Evolutionary conservation across 23 tunicate genomes (phyloP).

Genomic region (Diplosoma virens): DNA sequence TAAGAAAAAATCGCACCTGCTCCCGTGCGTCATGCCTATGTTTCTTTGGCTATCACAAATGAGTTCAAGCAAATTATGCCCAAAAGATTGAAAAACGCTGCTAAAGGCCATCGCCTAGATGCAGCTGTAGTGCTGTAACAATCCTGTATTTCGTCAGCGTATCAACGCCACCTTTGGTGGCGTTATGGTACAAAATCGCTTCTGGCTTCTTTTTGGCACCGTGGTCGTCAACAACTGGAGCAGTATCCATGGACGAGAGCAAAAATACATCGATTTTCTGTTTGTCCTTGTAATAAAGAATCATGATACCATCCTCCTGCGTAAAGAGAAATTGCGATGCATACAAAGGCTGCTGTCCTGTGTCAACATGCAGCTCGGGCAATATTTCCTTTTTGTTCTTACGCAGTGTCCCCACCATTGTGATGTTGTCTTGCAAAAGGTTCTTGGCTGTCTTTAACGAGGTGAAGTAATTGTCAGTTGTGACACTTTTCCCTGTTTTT

Average conservation of each 20-base stretch:
- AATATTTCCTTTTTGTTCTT: constrained; percentile 2
- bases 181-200: constrained; percentile 12
- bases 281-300: not conserved
- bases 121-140: constrained; percentile 36
- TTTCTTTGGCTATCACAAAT: constrained; percentile 34
- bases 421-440: constrained; percentile 21
- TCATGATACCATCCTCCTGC: not conserved
- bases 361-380: constrained; percentile 13
- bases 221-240: constrained; percentile 6
- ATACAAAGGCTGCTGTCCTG: constrained; percentile 25
- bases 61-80: constrained; percentile 16
- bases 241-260: constrained; percentile 22
- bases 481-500: constrained; percentile 18
- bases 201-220: constrained; percentile 18
- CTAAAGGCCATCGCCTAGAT: constrained; percentile 27
- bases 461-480: constrained; percentile 24
- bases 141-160: constrained; percentile 22
- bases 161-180: constrained; percentile 21
- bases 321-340: constrained; percentile 14
- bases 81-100: constrained; percentile 36
- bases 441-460: constrained; percentile 7
- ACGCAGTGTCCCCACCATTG: constrained; percentile 17
- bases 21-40: constrained; percentile 18
- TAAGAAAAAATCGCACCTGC: constrained; percentile 16
- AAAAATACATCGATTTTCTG: not conserved